phyloP scores from a whole-genome alignment of 2,797 vertebrate species.

The Pipistrellus pygmaeus region DNA sequence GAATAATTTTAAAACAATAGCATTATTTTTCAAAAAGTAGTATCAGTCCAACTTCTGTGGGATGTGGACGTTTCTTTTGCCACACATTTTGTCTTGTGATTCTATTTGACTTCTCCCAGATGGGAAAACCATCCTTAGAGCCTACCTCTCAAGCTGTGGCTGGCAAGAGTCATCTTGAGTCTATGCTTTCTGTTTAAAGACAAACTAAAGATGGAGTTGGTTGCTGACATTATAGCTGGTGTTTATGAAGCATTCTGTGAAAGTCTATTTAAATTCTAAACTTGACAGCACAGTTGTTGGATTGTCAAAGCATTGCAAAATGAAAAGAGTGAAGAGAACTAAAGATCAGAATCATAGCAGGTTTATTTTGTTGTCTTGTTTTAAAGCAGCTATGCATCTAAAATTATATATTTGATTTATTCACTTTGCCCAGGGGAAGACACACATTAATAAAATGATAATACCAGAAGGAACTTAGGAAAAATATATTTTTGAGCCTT shows the following conservation, averaged over 20 bases:
- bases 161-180: constrained; percentile 58
- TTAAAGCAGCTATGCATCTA: constrained; percentile 54
- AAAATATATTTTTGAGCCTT: constrained; percentile 41
- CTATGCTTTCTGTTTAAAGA: constrained; percentile 70
- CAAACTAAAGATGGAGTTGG: constrained; percentile 73
- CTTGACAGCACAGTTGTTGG: constrained; percentile 72
- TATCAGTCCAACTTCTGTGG: neutral
- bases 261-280: constrained; percentile 77
- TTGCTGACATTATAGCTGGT: constrained; percentile 69
- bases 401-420: constrained; percentile 66
- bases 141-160: constrained; percentile 51
- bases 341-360: constrained; percentile 54
- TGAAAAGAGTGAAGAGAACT: constrained; percentile 68
- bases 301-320: constrained; percentile 76
- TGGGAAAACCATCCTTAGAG: neutral
- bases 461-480: constrained; percentile 61
- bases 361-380: constrained; percentile 20
- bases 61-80: neutral
- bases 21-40: neutral
- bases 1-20: constrained; percentile 18
- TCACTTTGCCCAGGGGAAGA: constrained; percentile 27
- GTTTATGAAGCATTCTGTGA: constrained; percentile 41
- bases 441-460: constrained; percentile 56
- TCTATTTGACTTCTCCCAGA: constrained; percentile 61
- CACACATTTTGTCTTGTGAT: constrained; percentile 48